Evolutionary conservation across 2,797 vertebrate species (phyloP).

Genomic region (Synanceia verrucosa): DNA sequence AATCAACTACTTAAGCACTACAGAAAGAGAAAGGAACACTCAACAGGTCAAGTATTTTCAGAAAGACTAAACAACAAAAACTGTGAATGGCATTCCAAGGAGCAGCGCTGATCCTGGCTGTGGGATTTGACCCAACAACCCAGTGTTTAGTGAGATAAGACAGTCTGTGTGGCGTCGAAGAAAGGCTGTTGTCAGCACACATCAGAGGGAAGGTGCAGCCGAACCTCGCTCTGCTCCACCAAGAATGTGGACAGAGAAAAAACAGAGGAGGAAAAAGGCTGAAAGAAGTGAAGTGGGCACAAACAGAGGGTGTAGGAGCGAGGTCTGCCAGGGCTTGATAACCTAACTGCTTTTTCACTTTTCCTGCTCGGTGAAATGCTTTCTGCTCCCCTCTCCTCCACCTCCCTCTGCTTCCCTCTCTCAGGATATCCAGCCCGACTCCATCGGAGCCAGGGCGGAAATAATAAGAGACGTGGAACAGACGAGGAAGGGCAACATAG

Average conservation of each 20-base stretch:
- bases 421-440: conserved; percentile 75
- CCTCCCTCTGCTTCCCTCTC: background rate
- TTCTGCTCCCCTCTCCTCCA: background rate
- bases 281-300: conserved; percentile 39
- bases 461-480: conserved; percentile 83
- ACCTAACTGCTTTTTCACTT: conserved; percentile 63
- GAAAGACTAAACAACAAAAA: background rate
- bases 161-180: background rate
- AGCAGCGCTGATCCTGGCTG: background rate
- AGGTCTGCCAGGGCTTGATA: conserved; percentile 64
- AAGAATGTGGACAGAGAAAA: conserved; percentile 28
- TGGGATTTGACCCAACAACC: conserved; percentile 30
- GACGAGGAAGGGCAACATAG: conserved; percentile 72
- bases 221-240: conserved; percentile 9
- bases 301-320: conserved; percentile 35
- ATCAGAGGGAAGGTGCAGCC: conserved; percentile 37
- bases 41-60: conserved; percentile 1
- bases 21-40: background rate
- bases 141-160: conserved; percentile 11
- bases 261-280: conserved; percentile 3
- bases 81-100: conserved; percentile 30
- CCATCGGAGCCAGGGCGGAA: conserved; percentile 84
- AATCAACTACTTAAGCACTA: background rate
- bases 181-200: conserved; percentile 13
- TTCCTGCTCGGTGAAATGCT: conserved; percentile 70